Evolutionary conservation across 2,888 invertebrate species (phyloP), one percentile per base, ranked within the genome.

Genomic region (Dynastes hyllus): DNA sequence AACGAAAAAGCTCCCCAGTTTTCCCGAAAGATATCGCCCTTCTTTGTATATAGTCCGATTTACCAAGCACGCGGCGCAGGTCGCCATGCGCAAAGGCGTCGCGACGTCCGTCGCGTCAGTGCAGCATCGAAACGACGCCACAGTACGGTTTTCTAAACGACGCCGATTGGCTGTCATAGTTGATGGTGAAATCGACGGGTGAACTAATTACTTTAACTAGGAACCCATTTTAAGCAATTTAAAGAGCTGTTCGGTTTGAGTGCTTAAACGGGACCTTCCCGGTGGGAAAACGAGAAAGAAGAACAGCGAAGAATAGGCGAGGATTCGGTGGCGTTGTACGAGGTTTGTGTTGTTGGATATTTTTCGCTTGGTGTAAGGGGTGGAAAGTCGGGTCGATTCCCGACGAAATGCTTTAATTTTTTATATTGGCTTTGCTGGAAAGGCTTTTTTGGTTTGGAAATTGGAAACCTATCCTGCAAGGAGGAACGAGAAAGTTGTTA

Each of bases 121-220:
- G 85, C 86, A 85, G 85, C 86, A 85, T 83, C 84, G 83, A 83
- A 83, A 83, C 83, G 84, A 83, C 84, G 81, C 84, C 84, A 85
- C 84, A 84, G 82, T 83, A 84, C 83, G 83, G 82, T 82, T 37
- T 37, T 37, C 83, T 81, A 84, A 79, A 67, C 77, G 81, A 81
- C 85, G 85, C 84, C 78, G 77, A 82, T 81, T 79, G 80, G 83
- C 82, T 83, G 63, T 76, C 58, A 58, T 75, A 45, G 58, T 75
- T 61, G 61, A 37, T 75, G 75, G 58, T 75, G 51, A 53, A 37
- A 70, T 32, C 70, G 65, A 76, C 50, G 63, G 61, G 63, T 51
- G n/a, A 63, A 51, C 51, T 51, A 51, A 76, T 50, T 76, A 37
- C 63, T 76, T 32, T 45, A 61, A 45, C 45, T 55, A 55, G n/a